These are phyloP conservation scores for Drosophila antonietae DNA, from an alignment of 2,888 invertebrate genomes.

Conservation along the genomic window DNA sequence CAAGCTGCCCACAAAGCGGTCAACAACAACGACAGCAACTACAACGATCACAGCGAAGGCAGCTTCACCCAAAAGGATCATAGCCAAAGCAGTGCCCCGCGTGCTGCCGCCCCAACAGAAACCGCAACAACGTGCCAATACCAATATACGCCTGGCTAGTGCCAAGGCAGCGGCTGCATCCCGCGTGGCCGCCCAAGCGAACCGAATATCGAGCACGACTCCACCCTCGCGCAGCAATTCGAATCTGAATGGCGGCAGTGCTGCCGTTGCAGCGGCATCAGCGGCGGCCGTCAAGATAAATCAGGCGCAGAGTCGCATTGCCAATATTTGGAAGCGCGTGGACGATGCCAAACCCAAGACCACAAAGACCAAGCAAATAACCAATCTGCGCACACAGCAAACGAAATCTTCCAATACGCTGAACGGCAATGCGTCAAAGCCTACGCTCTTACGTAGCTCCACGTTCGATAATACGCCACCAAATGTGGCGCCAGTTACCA, in stretches of 20 bases:
- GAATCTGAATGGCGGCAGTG: slow-evolving; percentile 72
- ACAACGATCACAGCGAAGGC: slow-evolving; percentile 47
- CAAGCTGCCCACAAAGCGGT: slow-evolving; percentile 82
- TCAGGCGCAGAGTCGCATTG: slow-evolving; percentile 83
- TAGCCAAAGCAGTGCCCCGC: slow-evolving; percentile 30
- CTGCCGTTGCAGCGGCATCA: slow-evolving; percentile 57
- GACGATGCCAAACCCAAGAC: slow-evolving; percentile 79
- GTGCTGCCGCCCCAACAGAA: slow-evolving; percentile 68
- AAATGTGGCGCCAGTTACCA: not conserved
- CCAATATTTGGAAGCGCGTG: slow-evolving; percentile 83
- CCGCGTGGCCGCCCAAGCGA: slow-evolving; percentile 72
- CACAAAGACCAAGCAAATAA: slow-evolving; percentile 29
- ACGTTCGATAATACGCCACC: slow-evolving; percentile 82
- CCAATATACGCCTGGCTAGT: slow-evolving; percentile 79
- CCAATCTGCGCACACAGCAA: slow-evolving; percentile 65
- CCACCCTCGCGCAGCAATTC: slow-evolving; percentile 84
- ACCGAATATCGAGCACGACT: slow-evolving; percentile 81
- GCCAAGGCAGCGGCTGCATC: slow-evolving; percentile 69
- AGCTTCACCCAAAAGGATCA: slow-evolving; percentile 56
- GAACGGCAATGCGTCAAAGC: slow-evolving; percentile 52
- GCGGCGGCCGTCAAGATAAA: slow-evolving; percentile 68
- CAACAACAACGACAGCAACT: slow-evolving; percentile 27
- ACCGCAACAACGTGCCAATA: slow-evolving; percentile 83
- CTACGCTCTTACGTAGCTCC: slow-evolving; percentile 81
- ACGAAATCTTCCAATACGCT: slow-evolving; percentile 68